Percentiles rank a stretch among this genome's conserved stretches.
Evolutionary conservation across 2,113 vertebrate genomes (phyloP).

Genomic region (Heloderma charlesbogerti): DNA sequence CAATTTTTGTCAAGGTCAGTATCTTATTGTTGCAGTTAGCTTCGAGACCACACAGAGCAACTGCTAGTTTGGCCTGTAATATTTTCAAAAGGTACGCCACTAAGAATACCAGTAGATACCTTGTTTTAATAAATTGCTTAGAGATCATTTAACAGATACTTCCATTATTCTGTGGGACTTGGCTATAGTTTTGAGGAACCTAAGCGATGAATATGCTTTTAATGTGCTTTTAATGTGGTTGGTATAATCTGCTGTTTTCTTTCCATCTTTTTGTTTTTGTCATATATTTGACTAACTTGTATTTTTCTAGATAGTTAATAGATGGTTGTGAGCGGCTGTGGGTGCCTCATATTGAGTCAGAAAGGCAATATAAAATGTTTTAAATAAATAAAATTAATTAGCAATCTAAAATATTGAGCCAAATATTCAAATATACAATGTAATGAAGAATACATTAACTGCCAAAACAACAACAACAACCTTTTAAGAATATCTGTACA

Average conservation of each 20-base stretch:
- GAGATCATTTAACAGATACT: neutral
- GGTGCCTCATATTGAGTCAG: neutral
- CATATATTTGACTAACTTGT: neutral
- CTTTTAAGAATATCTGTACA: neutral
- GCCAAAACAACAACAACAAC: neutral
- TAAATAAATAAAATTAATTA: neutral
- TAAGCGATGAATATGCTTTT: neutral
- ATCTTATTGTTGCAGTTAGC: neutral
- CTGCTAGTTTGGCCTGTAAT: neutral
- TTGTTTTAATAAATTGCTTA: neutral
- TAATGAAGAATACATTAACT: neutral
- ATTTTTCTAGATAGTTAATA: neutral
- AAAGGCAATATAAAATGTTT: neutral
- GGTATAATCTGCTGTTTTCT: neutral
- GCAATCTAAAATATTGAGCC: neutral
- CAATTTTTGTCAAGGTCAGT: slow-evolving; percentile 69
- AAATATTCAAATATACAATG: neutral
- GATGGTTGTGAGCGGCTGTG: neutral
- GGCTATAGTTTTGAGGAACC: neutral
- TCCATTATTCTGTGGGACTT: neutral
- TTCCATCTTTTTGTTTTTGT: neutral
- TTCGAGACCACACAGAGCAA: neutral
- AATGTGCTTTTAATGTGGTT: neutral
- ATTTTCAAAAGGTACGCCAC: neutral
- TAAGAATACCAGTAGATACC: neutral